Evolutionary conservation across 2,113 vertebrate species (phyloP).

Genomic region (Lophius piscatorius): DNA sequence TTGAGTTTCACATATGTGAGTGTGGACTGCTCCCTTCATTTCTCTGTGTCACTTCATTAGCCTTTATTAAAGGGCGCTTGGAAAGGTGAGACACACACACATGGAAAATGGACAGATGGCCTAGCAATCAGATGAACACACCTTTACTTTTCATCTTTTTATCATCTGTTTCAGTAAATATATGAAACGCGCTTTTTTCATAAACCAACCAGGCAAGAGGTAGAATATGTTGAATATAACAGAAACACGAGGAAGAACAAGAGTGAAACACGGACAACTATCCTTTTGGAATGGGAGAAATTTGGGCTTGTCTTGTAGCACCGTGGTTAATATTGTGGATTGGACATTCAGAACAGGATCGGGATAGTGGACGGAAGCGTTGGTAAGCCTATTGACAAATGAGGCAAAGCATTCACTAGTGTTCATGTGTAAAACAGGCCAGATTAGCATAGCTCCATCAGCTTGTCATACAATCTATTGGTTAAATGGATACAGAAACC

Average conservation of each 20-base stretch:
- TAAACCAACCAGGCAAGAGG: too few relatives aligned
- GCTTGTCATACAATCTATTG: conserved; percentile 54
- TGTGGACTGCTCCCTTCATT: conserved; percentile 46
- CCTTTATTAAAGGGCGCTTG: conserved; percentile 60
- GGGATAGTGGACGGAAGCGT: conserved; percentile 22
- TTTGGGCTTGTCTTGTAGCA: conserved; percentile 61
- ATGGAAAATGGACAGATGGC: too few relatives aligned
- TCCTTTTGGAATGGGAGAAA: conserved; percentile 66
- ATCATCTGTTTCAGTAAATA: too few relatives aligned
- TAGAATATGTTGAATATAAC: too few relatives aligned
- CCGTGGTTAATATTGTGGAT: conserved; percentile 48
- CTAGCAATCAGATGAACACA: too few relatives aligned
- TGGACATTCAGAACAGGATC: conserved; percentile 54
- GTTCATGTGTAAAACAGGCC: conserved; percentile 15
- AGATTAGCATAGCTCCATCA: conserved; percentile 51
- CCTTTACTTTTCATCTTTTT: too few relatives aligned
- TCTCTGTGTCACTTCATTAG: conserved; percentile 64
- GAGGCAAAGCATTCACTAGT: conserved; percentile 9
- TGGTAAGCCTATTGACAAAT: conserved; percentile 36
- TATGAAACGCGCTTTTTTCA: too few relatives aligned
- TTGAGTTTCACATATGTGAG: conserved; percentile 74
- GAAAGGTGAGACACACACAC: too few relatives aligned
- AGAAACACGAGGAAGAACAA: too few relatives aligned
- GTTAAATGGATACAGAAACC: conserved; percentile 50
- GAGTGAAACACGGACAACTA: conserved; percentile 72